A percentile compares a stretch with the other conserved stretches of the same genome.
phyloP scores from a whole-genome alignment of 2,113 vertebrate genomes.

The Rhea pennata region DNA sequence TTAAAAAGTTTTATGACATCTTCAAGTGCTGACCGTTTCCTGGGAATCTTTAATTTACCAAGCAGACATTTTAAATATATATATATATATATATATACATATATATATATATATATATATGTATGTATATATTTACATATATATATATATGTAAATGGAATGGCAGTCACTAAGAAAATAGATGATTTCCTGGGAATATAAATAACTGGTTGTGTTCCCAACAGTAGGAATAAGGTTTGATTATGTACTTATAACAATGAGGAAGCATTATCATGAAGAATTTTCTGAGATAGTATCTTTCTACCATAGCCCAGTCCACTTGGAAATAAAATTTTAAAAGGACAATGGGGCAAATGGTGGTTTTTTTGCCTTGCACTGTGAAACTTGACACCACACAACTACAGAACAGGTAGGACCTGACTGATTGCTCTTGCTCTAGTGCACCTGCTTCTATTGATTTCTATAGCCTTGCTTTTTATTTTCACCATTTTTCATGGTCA shows the following conservation, averaged over 20 bases:
- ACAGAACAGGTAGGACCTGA: neutral
- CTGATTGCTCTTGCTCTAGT: neutral
- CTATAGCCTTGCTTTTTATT: neutral
- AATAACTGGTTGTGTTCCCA: neutral
- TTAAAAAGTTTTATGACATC: neutral
- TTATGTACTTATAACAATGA: neutral
- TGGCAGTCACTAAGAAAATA: neutral
- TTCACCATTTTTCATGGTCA: neutral
- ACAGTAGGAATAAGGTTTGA: neutral
- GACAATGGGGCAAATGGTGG: neutral
- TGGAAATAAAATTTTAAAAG: neutral
- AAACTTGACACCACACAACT: neutral
- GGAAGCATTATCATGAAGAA: neutral
- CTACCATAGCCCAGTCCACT: neutral
- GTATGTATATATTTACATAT: no score
- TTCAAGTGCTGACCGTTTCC: neutral
- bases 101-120: neutral
- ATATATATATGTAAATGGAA: neutral
- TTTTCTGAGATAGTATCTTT: neutral
- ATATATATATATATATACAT: no score
- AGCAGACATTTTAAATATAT: neutral
- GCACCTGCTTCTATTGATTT: neutral
- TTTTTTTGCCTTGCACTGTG: neutral
- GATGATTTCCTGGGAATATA: neutral
- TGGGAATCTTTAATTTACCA: neutral